A percentile compares a stretch with the other conserved stretches of the same genome.
phyloP scores from a whole-genome alignment of 2,888 invertebrate species.

The Bellardia pandia region DNA sequence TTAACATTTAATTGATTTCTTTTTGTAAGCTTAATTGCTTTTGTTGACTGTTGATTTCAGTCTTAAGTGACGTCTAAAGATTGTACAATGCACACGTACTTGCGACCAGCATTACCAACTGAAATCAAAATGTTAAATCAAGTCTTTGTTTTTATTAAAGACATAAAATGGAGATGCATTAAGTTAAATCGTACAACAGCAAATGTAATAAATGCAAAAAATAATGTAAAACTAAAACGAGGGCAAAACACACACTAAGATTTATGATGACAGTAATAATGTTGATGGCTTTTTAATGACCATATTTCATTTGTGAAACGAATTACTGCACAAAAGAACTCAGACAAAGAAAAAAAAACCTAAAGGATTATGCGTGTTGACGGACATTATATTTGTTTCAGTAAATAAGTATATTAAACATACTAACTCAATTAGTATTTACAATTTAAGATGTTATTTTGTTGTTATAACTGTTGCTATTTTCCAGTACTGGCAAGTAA shows the following conservation, averaged over 20 bases:
- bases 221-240: not conserved
- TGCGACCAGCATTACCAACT: not conserved
- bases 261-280: conserved; percentile 70
- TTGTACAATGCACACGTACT: conserved; percentile 28
- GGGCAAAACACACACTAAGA: conserved; percentile 35
- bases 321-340: conserved; percentile 2
- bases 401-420: not conserved
- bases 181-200: not conserved
- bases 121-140: conserved; percentile 1
- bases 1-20: conserved; percentile 46
- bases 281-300: conserved; percentile 72
- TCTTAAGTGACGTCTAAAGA: not conserved
- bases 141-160: conserved; percentile 38
- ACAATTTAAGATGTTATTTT: not conserved
- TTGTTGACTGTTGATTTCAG: conserved; percentile 7
- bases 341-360: conserved; percentile 1
- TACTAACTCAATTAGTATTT: not conserved
- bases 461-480: too few species aligned
- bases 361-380: conserved; percentile 38
- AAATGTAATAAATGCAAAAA: conserved; percentile 2
- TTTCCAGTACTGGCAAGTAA: too few species aligned
- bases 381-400: not conserved
- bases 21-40: conserved; percentile 8
- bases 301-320: conserved; percentile 57
- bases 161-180: conserved; percentile 46